phyloP scores from a whole-genome alignment of 2,797 vertebrate genomes.

The Pempheris klunzingeri region DNA sequence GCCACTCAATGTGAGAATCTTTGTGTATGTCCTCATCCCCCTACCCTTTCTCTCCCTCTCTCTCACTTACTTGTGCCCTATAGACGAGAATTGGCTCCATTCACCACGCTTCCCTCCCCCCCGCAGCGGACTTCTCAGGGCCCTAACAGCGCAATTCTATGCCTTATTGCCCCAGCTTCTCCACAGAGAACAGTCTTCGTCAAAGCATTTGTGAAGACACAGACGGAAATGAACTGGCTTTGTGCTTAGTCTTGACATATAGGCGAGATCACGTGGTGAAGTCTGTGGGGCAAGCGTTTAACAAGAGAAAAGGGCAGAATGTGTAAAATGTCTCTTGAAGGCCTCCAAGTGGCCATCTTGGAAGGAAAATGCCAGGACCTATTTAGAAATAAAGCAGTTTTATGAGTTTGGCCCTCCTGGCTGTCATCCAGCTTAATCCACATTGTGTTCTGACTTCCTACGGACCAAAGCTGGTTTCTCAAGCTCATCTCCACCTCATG shows the following conservation, averaged over 20 bases:
- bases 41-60: slow-evolving; percentile 33
- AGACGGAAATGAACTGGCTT: slow-evolving; percentile 74
- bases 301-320: slow-evolving; percentile 72
- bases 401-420: slow-evolving; percentile 70
- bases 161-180: slow-evolving; percentile 77
- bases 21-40: slow-evolving; percentile 73
- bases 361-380: slow-evolving; percentile 59
- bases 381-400: slow-evolving; percentile 61
- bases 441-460: slow-evolving; percentile 75
- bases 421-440: slow-evolving; percentile 69
- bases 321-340: slow-evolving; percentile 73
- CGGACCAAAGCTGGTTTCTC: slow-evolving; percentile 73
- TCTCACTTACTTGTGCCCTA: slow-evolving; percentile 76
- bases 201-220: slow-evolving; percentile 76
- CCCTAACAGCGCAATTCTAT: slow-evolving; percentile 75
- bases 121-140: slow-evolving; percentile 72
- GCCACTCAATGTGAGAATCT: slow-evolving; percentile 79
- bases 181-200: slow-evolving; percentile 67
- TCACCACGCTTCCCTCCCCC: slow-evolving; percentile 75
- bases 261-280: slow-evolving; percentile 71
- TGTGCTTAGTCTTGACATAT: slow-evolving; percentile 77
- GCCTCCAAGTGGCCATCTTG: slow-evolving; percentile 57
- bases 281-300: slow-evolving; percentile 64
- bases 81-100: slow-evolving; percentile 79
- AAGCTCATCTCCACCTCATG: slow-evolving; percentile 79